A percentile compares a stretch with the other conserved stretches of the same genome.
These are phyloP conservation scores for Saccostrea echinata DNA, from an alignment of 1,140 invertebrate species.

Conservation along the genomic window DNA sequence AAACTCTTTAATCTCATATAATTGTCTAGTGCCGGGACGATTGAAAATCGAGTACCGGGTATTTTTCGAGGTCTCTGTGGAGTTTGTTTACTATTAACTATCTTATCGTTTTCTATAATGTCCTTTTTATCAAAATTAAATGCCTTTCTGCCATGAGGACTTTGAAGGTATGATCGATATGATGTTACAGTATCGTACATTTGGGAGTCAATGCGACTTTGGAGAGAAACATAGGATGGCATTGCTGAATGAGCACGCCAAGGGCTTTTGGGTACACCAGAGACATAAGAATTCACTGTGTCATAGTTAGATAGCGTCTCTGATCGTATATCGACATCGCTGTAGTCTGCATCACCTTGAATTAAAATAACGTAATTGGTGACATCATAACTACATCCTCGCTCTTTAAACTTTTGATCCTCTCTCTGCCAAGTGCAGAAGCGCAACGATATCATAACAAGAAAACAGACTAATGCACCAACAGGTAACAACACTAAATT, in stretches of 20 bases:
- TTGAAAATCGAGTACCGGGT: constrained; percentile 46
- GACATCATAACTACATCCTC: constrained; percentile 53
- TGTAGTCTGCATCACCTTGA: constrained; percentile 47
- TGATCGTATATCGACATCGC: constrained; percentile 39
- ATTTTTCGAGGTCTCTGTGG: constrained; percentile 39
- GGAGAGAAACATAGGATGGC: constrained; percentile 31
- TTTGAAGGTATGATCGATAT: constrained; percentile 42
- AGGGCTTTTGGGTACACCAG: background rate
- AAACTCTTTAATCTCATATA: constrained; percentile 49
- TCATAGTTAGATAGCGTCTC: constrained; percentile 41
- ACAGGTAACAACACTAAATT: constrained; percentile 31
- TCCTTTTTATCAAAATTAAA: constrained; percentile 21
- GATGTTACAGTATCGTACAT: constrained; percentile 59
- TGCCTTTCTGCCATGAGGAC: background rate
- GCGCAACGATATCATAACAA: constrained; percentile 41
- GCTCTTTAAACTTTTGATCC: constrained; percentile 47
- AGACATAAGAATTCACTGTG: constrained; percentile 45
- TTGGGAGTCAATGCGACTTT: constrained; percentile 54
- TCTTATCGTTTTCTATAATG: background rate
- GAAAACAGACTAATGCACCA: constrained; percentile 41
- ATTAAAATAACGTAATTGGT: constrained; percentile 52
- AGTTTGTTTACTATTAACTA: background rate
- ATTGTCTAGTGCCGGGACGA: constrained; percentile 49
- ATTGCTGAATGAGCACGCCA: constrained; percentile 1
- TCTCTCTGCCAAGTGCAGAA: constrained; percentile 55